Percentiles rank a stretch among this genome's conserved stretches.
phyloP scores from a whole-genome alignment of 2,888 invertebrate genomes.

The Callyntrura guangdongensis region DNA sequence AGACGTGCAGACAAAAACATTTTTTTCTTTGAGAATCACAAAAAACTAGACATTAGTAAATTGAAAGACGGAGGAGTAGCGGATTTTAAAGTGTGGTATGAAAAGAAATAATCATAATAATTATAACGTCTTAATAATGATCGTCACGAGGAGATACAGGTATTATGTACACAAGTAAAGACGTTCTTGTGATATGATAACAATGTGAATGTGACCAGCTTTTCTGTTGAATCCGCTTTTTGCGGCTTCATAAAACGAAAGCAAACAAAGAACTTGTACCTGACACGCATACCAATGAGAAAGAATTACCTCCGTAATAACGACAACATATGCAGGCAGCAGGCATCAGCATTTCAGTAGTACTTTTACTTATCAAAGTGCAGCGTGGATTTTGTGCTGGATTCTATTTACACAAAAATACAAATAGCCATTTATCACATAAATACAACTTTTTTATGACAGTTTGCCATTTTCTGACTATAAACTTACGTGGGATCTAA shows the following conservation, averaged over 20 bases:
- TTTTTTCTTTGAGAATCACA: background rate
- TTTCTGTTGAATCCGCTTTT: background rate
- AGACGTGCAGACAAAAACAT: conserved; percentile 7
- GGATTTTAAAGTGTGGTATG: conserved; percentile 51
- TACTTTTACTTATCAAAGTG: too few species aligned
- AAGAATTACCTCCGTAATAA: too few species aligned
- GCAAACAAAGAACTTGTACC: background rate
- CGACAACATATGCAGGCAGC: too few species aligned
- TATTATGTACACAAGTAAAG: background rate
- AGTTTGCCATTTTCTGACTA: too few species aligned
- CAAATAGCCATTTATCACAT: too few species aligned
- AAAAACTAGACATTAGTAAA: background rate
- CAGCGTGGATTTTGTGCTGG: too few species aligned
- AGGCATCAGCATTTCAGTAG: too few species aligned
- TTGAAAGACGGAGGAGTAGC: conserved; percentile 54
- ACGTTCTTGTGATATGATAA: background rate
- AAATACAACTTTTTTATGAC: too few species aligned
- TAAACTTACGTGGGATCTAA: too few species aligned
- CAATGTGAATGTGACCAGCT: conserved; percentile 1
- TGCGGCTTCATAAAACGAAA: conserved; percentile 52
- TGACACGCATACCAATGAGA: conserved; percentile 62
- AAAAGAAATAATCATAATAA: conserved; percentile 61
- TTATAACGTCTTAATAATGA: conserved; percentile 66
- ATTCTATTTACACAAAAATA: too few species aligned
- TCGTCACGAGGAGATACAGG: background rate